Base-by-base conservation (phyloP, 2,797 vertebrate genomes). In the Gouania willdenowi region DNA sequence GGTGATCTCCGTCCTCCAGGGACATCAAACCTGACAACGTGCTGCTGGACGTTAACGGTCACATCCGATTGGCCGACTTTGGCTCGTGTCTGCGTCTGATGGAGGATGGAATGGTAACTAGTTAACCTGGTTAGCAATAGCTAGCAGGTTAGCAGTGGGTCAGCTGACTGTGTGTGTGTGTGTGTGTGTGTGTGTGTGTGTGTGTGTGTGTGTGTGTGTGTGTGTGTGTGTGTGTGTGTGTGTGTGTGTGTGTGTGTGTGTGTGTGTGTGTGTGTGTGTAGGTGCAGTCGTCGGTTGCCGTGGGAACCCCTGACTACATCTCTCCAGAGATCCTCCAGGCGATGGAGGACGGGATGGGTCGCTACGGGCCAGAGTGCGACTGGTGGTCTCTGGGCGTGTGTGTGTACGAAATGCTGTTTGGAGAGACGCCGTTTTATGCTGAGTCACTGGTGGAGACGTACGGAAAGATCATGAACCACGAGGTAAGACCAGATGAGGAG, bases 361-460 rank as follows among this genome's bases (percentile, higher is more conserved):
- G 91, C 50, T 98, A 98, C 0, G 96, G 95, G 1, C 95, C 95
- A 0, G 94, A 98, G 82, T 98, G 96, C 22, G 96, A 98, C 87
- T 98, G 96, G 96, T 98, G 96, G 96, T 98, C 94, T 2, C 79
- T 98, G 50, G 96, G 96, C 0, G 96, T 98, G 25, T 98, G 96
- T 79, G 89, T 98, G 89, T 98, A 98, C 16, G 96, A 98, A 81
- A 97, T 98, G 96, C 88, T 98, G 0, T 98, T 94, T 0, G 95
- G 95, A 2, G 96, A 98, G 65, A 98, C 95, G 0, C 96, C 94
- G 0, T 98, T 98, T 67, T 98, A 98, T 0, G 96, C 96, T 0
- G 96, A 98, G 78, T 97, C 94, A 0, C 81, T 98, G 13, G 93
- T 98, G 70, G 96, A 98, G 70, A 98, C 96, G 5, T 98, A 98